Conservation (phyloP, 2,113 vertebrate genomes). For the Alligator sinensis region DNA sequence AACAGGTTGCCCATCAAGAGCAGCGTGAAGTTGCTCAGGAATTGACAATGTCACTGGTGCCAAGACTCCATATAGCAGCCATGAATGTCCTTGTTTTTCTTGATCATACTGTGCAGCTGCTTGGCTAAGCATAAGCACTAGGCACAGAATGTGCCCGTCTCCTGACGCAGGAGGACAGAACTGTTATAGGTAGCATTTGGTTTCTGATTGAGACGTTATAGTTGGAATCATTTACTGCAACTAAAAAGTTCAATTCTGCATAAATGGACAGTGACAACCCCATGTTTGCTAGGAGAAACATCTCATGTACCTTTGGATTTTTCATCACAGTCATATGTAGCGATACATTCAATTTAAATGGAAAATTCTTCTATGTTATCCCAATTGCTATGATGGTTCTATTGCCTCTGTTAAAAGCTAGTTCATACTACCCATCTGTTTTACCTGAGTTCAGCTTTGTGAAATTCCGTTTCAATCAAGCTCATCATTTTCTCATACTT, state of each 20-base stretch:
- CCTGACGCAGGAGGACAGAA: not conserved
- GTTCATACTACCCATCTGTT: not conserved
- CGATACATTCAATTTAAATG: not conserved
- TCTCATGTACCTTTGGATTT: not conserved
- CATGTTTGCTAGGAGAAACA: not conserved
- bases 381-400: not conserved
- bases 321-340: not conserved
- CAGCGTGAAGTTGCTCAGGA: not conserved
- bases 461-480: constrained; percentile 81
- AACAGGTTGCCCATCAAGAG: not conserved
- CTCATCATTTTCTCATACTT: constrained; percentile 93
- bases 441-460: constrained; percentile 89
- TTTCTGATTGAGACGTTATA: not conserved
- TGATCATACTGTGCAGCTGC: not conserved
- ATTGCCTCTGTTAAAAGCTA: not conserved
- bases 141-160: not conserved
- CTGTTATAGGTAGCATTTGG: not conserved
- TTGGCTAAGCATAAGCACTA: not conserved
- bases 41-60: not conserved
- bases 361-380: not conserved
- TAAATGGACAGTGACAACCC: not conserved
- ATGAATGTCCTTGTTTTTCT: not conserved
- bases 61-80: not conserved
- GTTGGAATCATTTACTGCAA: not conserved
- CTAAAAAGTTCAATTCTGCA: not conserved